Conservation (phyloP, 2,888 invertebrate species). For the Aethes cnicana region DNA sequence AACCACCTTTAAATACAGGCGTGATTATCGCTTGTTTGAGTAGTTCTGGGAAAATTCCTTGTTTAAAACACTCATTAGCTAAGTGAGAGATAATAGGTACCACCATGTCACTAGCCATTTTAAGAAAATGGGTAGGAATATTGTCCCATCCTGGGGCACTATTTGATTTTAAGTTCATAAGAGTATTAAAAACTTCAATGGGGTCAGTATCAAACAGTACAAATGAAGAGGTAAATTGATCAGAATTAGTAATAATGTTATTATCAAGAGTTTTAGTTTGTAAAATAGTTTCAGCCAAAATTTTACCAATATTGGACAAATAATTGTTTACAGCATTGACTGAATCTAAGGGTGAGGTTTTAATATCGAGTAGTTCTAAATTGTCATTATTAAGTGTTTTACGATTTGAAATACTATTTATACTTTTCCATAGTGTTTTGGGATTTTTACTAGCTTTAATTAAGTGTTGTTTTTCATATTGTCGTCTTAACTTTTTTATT, state of each 20-base stretch:
- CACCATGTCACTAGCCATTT: background rate
- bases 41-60: too few relatives aligned
- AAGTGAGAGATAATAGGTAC: background rate
- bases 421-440: background rate
- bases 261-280: background rate
- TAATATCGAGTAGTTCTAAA: background rate
- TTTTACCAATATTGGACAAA: background rate
- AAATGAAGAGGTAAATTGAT: background rate
- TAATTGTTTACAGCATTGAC: slow-evolving; percentile 1
- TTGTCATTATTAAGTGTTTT: background rate
- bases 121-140: background rate
- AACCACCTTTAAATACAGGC: too few relatives aligned
- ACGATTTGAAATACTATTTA: background rate
- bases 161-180: background rate
- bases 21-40: too few relatives aligned
- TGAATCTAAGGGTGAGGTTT: background rate
- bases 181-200: background rate
- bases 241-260: too few relatives aligned
- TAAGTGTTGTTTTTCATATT: slow-evolving; percentile 1
- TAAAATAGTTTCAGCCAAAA: background rate
- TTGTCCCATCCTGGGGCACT: slow-evolving; percentile 2
- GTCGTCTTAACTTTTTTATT: background rate
- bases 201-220: background rate
- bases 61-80: too few relatives aligned
- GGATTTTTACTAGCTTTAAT: background rate